phyloP scores from a whole-genome alignment of 2,888 invertebrate species.

The Phanerotoma sp. region DNA sequence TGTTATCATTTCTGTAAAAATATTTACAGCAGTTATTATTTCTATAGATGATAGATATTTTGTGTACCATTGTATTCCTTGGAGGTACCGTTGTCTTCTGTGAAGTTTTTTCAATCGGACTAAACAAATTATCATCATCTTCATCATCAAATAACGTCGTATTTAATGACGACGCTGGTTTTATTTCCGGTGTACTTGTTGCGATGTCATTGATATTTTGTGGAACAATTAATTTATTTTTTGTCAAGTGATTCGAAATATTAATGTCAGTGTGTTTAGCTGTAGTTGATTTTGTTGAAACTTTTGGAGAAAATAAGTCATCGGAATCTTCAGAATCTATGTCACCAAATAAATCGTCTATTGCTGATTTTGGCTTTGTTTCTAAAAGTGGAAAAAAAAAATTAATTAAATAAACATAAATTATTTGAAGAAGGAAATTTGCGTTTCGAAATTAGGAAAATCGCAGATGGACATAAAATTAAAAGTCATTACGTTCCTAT shows the following conservation, averaged over 20 bases:
- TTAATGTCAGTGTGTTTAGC: slow-evolving; percentile 21
- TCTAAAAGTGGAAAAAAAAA: slow-evolving; percentile 36
- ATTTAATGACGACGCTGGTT: no score
- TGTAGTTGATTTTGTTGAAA: slow-evolving; percentile 33
- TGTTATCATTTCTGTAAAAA: no score
- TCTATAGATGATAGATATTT: no score
- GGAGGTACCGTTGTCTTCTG: no score
- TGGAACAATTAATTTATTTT: neutral
- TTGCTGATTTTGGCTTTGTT: slow-evolving; percentile 50
- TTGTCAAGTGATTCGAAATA: slow-evolving; percentile 15
- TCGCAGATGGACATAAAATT: no score
- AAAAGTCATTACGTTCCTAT: no score
- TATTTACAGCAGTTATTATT: no score
- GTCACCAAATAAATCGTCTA: slow-evolving; percentile 55
- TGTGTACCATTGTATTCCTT: no score
- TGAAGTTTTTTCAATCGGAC: slow-evolving; percentile 31
- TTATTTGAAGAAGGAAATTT: no score
- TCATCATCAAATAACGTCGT: slow-evolving; percentile 32
- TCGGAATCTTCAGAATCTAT: slow-evolving; percentile 53
- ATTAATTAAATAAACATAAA: neutral
- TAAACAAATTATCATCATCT: slow-evolving; percentile 46
- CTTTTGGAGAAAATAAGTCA: slow-evolving; percentile 50
- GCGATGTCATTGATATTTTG: slow-evolving; percentile 33
- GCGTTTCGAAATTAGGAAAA: no score
- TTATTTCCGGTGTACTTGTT: slow-evolving; percentile 46